A percentile compares a stretch with the other conserved stretches of the same genome.
Conservation (phyloP, 2,888 invertebrate genomes). For the Idaea biselata region DNA sequence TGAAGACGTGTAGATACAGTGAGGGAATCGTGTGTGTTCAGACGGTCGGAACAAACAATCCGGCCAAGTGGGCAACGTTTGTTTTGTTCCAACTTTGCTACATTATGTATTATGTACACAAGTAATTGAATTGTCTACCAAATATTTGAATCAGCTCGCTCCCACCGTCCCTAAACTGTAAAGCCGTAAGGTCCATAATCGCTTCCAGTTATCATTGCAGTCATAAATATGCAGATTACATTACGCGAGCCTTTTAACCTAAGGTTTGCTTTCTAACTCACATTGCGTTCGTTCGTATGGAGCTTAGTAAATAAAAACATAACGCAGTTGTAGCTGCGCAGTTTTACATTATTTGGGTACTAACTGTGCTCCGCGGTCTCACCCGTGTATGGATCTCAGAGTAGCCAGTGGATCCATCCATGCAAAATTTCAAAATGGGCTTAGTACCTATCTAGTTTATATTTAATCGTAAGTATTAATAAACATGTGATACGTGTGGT, state of each 20-base stretch:
- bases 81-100: conserved; percentile 38
- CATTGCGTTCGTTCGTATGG: not conserved
- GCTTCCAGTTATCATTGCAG: not conserved
- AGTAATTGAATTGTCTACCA: conserved; percentile 53
- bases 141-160: conserved; percentile 36
- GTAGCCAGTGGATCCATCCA: too few species aligned
- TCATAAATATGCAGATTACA: conserved; percentile 26
- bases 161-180: conserved; percentile 4
- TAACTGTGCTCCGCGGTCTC: too few species aligned
- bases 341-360: not conserved
- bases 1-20: not conserved
- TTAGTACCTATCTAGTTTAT: too few species aligned
- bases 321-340: not conserved
- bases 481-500: too few species aligned
- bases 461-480: too few species aligned
- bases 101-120: conserved; percentile 43
- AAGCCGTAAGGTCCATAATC: conserved; percentile 15
- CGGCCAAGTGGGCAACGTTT: conserved; percentile 39
- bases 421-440: too few species aligned
- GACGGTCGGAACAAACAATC: conserved; percentile 47
- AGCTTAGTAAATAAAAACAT: not conserved
- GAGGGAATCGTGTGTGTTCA: conserved; percentile 28
- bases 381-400: too few species aligned
- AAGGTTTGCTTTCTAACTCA: not conserved
- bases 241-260: conserved; percentile 2